Percentiles rank a stretch among this genome's conserved stretches.
These are phyloP conservation scores for Hyperoplus immaculatus DNA, from an alignment of 2,797 vertebrate genomes.

Conservation along the genomic window DNA sequence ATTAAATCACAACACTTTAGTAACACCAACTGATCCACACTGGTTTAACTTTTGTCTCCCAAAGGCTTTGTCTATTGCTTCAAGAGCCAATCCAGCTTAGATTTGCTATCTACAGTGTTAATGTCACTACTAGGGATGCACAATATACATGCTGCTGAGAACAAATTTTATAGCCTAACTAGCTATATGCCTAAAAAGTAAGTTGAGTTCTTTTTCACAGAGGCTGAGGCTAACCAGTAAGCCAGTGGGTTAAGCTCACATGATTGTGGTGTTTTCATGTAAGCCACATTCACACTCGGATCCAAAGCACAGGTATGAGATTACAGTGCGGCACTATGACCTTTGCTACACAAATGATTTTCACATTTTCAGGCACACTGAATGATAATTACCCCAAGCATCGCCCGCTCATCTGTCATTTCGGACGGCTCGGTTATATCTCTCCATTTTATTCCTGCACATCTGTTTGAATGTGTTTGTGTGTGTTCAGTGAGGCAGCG, in stretches of 20 bases:
- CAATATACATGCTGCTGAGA: no score
- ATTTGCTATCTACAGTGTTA: no score
- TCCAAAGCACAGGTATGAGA: not conserved
- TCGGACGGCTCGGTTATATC: not conserved
- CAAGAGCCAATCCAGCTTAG: no score
- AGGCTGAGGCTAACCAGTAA: not conserved
- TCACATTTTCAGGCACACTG: not conserved
- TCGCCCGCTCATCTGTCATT: not conserved
- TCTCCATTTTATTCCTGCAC: not conserved
- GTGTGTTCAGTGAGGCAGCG: not conserved
- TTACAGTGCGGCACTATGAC: not conserved
- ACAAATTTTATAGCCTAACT: no score
- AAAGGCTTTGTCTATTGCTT: no score
- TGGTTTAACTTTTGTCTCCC: no score
- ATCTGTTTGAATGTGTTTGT: slow-evolving; percentile 5
- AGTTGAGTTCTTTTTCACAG: no score
- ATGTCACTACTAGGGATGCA: no score
- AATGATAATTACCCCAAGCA: not conserved
- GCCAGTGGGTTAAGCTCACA: not conserved
- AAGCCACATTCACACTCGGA: not conserved
- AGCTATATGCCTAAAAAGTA: no score
- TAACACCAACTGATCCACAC: no score
- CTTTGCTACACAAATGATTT: not conserved
- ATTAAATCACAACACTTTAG: no score
- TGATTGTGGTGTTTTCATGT: not conserved